Conservation (phyloP, 2,888 invertebrate genomes). For the Metellina segmentata region DNA sequence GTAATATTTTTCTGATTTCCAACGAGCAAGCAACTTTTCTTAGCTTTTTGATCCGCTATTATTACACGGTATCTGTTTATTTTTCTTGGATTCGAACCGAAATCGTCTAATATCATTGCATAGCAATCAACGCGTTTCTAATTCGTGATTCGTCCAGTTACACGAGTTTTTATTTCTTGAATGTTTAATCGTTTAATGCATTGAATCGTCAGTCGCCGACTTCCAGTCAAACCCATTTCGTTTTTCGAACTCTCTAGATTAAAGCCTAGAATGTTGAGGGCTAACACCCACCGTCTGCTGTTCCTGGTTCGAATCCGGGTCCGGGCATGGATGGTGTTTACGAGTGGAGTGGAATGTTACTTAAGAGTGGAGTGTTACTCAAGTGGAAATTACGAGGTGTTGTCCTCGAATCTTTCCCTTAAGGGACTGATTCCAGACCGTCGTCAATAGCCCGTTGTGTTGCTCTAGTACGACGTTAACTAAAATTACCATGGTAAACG, state of each 20-base stretch:
- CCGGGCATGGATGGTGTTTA: too few relatives aligned
- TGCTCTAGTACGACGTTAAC: too few relatives aligned
- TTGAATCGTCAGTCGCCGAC: conserved; percentile 36
- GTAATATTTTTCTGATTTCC: neutral
- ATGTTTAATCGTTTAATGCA: neutral
- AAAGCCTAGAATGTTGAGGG: neutral
- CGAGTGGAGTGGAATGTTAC: too few relatives aligned
- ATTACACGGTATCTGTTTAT: neutral
- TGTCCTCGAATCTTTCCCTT: too few relatives aligned
- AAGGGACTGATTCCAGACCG: too few relatives aligned
- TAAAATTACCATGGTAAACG: too few relatives aligned
- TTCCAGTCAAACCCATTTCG: conserved; percentile 12
- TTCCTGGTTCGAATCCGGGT: too few relatives aligned
- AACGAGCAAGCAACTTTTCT: neutral
- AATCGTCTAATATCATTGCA: neutral
- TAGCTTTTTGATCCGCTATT: neutral
- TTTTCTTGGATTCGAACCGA: neutral
- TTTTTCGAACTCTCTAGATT: neutral
- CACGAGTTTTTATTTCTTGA: neutral
- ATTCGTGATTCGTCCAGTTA: neutral
- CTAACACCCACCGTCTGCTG: neutral
- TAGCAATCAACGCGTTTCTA: neutral
- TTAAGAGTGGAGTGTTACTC: too few relatives aligned
- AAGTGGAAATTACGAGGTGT: too few relatives aligned
- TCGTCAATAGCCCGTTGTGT: too few relatives aligned